Evolutionary conservation across 2,888 invertebrate species (phyloP).

Genomic region (Cremastinae sp.): DNA sequence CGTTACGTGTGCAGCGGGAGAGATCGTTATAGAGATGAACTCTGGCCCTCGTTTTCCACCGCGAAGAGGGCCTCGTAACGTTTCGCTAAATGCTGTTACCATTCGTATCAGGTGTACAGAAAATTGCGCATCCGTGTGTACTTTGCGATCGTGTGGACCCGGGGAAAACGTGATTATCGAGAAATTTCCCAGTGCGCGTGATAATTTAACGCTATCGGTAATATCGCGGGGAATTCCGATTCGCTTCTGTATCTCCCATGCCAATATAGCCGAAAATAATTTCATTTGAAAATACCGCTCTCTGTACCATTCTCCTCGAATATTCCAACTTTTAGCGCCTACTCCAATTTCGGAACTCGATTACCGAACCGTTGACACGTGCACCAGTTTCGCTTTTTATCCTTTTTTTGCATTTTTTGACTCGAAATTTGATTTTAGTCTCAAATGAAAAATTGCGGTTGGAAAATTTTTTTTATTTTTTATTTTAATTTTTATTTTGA

Average conservation of each 20-base stretch:
- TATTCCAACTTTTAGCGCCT: background rate
- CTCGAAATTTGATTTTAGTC: too few relatives aligned
- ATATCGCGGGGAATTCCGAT: slow-evolving; percentile 53
- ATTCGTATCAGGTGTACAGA: slow-evolving; percentile 25
- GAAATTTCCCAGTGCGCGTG: slow-evolving; percentile 48
- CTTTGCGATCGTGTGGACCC: slow-evolving; percentile 11
- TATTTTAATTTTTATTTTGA: too few relatives aligned
- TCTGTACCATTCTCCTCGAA: slow-evolving; percentile 1
- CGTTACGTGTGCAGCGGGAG: slow-evolving; percentile 38
- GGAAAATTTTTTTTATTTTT: too few relatives aligned
- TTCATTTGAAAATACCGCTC: slow-evolving; percentile 58
- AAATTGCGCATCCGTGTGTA: background rate
- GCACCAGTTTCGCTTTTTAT: too few relatives aligned
- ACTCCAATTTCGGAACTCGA: too few relatives aligned
- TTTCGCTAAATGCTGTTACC: slow-evolving; percentile 25
- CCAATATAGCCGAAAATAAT: slow-evolving; percentile 40
- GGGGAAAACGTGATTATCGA: slow-evolving; percentile 62
- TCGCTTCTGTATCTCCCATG: slow-evolving; percentile 35
- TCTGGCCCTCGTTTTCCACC: slow-evolving; percentile 35
- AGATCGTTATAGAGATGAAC: slow-evolving; percentile 36
- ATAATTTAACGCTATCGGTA: slow-evolving; percentile 61
- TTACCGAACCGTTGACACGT: too few relatives aligned
- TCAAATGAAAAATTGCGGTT: too few relatives aligned
- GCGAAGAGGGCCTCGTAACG: slow-evolving; percentile 12
- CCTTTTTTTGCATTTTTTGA: too few relatives aligned